These are phyloP conservation scores for Dicyrtoma fusca DNA, from an alignment of 2,888 invertebrate species.

Conservation along the genomic window DNA sequence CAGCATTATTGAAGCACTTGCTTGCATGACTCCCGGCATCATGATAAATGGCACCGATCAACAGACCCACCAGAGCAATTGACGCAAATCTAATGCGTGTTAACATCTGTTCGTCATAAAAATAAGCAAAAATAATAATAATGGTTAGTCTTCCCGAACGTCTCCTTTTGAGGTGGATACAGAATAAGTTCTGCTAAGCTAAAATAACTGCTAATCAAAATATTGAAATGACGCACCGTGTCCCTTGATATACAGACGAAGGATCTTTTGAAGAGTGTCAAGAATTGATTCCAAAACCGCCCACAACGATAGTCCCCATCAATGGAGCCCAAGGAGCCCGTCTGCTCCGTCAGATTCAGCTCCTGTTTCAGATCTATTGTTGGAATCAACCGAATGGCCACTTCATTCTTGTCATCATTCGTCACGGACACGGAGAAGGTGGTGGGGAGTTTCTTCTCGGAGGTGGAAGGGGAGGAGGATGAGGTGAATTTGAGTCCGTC, in stretches of 20 bases:
- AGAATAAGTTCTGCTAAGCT: too few species aligned
- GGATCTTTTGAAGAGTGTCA: slow-evolving; percentile 82
- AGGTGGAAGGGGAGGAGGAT: too few species aligned
- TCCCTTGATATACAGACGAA: slow-evolving; percentile 81
- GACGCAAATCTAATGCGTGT: slow-evolving; percentile 87
- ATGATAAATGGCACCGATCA: slow-evolving; percentile 91
- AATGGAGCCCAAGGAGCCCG: slow-evolving; percentile 27
- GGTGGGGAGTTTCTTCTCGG: too few species aligned
- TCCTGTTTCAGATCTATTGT: slow-evolving; percentile 21
- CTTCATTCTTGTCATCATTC: slow-evolving; percentile 39
- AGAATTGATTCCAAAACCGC: slow-evolving; percentile 73
- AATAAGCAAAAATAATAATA: too few species aligned
- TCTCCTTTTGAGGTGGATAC: too few species aligned
- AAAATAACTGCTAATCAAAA: too few species aligned
- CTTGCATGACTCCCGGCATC: slow-evolving; percentile 86
- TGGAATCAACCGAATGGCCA: slow-evolving; percentile 44
- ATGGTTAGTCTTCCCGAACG: too few species aligned
- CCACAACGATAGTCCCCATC: slow-evolving; percentile 51
- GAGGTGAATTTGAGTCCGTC: slow-evolving; percentile 3
- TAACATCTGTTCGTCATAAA: slow-evolving; percentile 69
- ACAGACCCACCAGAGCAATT: slow-evolving; percentile 85
- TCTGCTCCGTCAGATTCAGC: neutral
- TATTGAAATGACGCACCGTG: slow-evolving; percentile 82
- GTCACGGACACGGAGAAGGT: slow-evolving; percentile 14
- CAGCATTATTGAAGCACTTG: slow-evolving; percentile 92